phyloP scores from a whole-genome alignment of 2,797 vertebrate genomes.

The Oreochromis mossambicus region DNA sequence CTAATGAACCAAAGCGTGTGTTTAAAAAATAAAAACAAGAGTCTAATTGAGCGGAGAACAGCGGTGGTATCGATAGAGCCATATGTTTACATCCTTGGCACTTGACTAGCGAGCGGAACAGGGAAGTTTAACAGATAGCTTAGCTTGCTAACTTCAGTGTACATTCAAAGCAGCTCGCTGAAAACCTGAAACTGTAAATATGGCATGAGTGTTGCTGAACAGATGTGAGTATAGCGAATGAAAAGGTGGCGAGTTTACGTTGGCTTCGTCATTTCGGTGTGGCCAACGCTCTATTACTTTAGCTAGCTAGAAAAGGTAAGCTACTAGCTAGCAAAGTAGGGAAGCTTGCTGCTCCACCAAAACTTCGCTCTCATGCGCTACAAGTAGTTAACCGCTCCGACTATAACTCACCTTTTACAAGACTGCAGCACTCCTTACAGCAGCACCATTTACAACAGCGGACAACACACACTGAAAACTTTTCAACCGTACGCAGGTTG shows the following conservation, averaged over 20 bases:
- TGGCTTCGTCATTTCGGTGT: too few species aligned
- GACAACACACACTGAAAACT: not conserved
- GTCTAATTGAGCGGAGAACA: not conserved
- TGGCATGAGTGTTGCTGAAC: not conserved
- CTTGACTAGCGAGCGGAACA: not conserved
- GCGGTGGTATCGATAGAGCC: not conserved
- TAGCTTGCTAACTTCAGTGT: not conserved
- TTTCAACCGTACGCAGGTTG: not conserved
- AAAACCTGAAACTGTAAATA: not conserved
- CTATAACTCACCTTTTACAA: constrained; percentile 42
- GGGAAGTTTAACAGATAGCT: not conserved
- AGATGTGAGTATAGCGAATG: not conserved
- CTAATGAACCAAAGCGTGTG: not conserved
- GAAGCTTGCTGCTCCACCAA: not conserved
- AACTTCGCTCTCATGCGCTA: constrained; percentile 7
- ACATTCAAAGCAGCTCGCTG: not conserved
- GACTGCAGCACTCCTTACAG: not conserved
- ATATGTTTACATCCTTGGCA: not conserved
- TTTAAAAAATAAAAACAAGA: not conserved
- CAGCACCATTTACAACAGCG: not conserved
- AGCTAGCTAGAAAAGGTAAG: not conserved
- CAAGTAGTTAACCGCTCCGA: not conserved
- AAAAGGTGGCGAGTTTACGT: not conserved
- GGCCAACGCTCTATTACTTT: not conserved
- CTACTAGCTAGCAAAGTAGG: constrained; percentile 16